Evolutionary conservation across 2,113 vertebrate species (phyloP).

Genomic region (Sterrhoptilus dennistouni): DNA sequence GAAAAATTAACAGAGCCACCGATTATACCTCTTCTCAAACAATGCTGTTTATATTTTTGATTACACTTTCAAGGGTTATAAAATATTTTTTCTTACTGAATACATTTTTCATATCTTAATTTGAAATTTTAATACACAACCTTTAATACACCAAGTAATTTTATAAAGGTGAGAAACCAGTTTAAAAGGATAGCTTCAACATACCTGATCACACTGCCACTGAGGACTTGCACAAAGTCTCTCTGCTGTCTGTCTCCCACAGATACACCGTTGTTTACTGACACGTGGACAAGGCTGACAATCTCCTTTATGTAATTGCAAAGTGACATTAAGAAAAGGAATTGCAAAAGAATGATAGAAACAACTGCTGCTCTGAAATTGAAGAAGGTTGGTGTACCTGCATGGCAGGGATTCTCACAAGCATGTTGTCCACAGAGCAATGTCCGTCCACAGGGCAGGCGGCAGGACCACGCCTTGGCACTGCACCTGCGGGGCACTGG

Average conservation of each 20-base stretch:
- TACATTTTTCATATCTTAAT: rapidly evolving
- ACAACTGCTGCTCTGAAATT: neutral
- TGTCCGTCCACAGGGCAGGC: slow-evolving; percentile 74
- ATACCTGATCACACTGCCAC: slow-evolving; percentile 88
- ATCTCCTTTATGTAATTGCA: slow-evolving; percentile 65
- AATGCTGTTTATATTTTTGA: neutral
- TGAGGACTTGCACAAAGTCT: slow-evolving; percentile 86
- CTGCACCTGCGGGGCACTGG: slow-evolving; percentile 91
- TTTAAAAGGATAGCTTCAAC: neutral
- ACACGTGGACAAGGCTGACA: slow-evolving; percentile 89
- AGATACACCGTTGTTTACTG: slow-evolving; percentile 89
- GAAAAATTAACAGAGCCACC: neutral
- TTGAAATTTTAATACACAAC: too few relatives aligned
- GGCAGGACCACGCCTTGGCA: slow-evolving; percentile 90
- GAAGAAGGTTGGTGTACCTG: slow-evolving; percentile 70
- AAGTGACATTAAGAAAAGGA: neutral
- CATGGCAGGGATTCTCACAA: slow-evolving; percentile 82
- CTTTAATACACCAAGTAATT: neutral
- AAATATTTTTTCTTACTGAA: neutral
- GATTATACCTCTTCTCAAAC: neutral
- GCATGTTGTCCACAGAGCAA: slow-evolving; percentile 87
- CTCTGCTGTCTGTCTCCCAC: slow-evolving; percentile 81
- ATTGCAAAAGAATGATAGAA: neutral
- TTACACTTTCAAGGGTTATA: neutral
- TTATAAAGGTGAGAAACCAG: neutral